Base-by-base conservation (phyloP, 2,113 vertebrate genomes). In the Phaethornis superciliosus region DNA sequence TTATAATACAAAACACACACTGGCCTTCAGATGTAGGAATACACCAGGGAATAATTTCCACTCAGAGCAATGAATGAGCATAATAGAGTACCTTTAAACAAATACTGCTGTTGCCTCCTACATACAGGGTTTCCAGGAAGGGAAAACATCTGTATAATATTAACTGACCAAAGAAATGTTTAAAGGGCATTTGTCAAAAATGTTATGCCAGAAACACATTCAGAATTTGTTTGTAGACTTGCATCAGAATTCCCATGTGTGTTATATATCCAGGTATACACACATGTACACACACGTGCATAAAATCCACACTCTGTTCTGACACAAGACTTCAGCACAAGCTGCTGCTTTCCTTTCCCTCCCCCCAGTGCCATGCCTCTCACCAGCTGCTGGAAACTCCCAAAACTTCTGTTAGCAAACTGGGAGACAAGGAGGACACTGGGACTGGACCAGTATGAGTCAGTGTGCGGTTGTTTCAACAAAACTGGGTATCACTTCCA, bases 71-170 rank as follows among this genome's bases (percentile, higher is more conserved):
- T 23, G 85, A 90, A 76, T 74, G 47, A 90, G 26, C 42, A 67
- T 74, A 93, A 67, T 3, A 78, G 47, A 75, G 64, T 56, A 93
- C 74, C 64, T 94, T 94, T 86, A 93, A 95, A 95, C 69, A 88
- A 94, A 78, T 88, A 83, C 49, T 86, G 76, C 56, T 83, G 32
- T 76, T 84, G 88, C 55, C 77, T 94, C 80, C 60, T 81, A 81
- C 18, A 80, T 30, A 60, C 47, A 84, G 32, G 56, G 47, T 84
- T 93, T 92, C 85, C 88, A 96, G 56, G 77, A 93, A 95, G 47
- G 47, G 42, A 95, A 94, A 90, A 93, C 90, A 96, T 96, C 95
- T 90, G 92, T 40, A 93, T 47, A 78, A 26, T 37, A 93, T 94
- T 94, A 95, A 90, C 60, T 5, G 28, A 79, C 62, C 44, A 52